A percentile compares a stretch with the other conserved stretches of the same genome.
phyloP scores from a whole-genome alignment of 1,140 invertebrate genomes.

The Nasonia longicornis region DNA sequence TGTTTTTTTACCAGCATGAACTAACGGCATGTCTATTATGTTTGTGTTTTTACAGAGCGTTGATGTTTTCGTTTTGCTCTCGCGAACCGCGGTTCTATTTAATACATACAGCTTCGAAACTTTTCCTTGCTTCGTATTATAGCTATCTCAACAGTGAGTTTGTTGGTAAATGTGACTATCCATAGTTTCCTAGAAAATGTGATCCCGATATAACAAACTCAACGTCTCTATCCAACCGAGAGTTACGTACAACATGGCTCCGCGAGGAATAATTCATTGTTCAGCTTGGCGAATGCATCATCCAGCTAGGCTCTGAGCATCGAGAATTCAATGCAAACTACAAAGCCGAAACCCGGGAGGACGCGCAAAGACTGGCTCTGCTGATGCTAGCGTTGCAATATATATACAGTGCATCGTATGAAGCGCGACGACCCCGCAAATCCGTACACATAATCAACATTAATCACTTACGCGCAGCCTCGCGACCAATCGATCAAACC shows the following conservation, averaged over 20 bases:
- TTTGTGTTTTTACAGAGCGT: not conserved
- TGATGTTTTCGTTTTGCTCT: not conserved
- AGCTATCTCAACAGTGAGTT: no score
- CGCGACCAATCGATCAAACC: not conserved
- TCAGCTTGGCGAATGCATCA: not conserved
- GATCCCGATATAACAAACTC: not conserved
- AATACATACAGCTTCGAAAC: not conserved
- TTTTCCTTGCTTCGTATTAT: not conserved
- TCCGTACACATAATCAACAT: conserved; percentile 21
- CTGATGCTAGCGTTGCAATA: no score
- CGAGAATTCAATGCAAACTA: not conserved
- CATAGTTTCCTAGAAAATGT: no score
- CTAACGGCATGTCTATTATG: conserved; percentile 20
- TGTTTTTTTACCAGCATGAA: conserved; percentile 15
- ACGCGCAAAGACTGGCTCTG: not conserved
- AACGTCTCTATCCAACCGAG: no score
- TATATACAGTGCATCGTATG: not conserved
- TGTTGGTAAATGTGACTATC: no score
- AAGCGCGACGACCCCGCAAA: not conserved
- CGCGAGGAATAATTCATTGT: not conserved
- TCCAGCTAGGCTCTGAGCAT: not conserved
- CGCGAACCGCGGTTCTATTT: no score
- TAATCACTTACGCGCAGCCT: conserved; percentile 23
- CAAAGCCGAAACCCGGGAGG: not conserved
- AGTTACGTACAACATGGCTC: not conserved